phyloP scores from a whole-genome alignment of 1,140 invertebrate genomes.

The Batillaria attramentaria region DNA sequence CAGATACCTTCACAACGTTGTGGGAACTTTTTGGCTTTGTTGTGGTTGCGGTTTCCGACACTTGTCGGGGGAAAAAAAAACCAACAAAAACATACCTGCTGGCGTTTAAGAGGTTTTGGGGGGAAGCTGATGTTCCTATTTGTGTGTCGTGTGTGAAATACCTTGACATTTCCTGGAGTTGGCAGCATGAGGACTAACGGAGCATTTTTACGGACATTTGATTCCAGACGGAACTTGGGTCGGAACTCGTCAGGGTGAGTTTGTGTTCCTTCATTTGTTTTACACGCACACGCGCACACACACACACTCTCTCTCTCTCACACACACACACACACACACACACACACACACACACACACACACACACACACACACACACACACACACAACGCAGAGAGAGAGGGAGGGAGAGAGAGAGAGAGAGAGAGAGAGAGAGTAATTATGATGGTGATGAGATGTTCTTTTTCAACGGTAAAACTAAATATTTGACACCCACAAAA shows the following conservation, averaged over 20 bases:
- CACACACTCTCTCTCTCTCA: slow-evolving; percentile 22
- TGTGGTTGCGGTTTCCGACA: too few relatives aligned
- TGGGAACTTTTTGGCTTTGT: too few relatives aligned
- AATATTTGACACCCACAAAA: too few relatives aligned
- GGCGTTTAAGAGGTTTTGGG: too few relatives aligned
- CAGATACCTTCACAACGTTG: too few relatives aligned
- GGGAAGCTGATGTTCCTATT: not conserved
- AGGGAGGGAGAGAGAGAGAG: not conserved
- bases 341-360: not conserved
- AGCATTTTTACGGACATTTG: slow-evolving; percentile 46
- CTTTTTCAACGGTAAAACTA: too few relatives aligned
- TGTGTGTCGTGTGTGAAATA: too few relatives aligned
- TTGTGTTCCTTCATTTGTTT: not conserved
- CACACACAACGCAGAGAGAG: too few relatives aligned
- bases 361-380: not conserved
- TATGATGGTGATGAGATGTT: too few relatives aligned
- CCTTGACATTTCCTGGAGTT: not conserved
- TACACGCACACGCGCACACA: not conserved
- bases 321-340: not conserved
- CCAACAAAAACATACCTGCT: too few relatives aligned
- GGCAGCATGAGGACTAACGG: slow-evolving; percentile 47
- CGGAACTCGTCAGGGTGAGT: not conserved
- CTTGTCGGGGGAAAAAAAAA: too few relatives aligned
- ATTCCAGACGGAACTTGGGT: slow-evolving; percentile 44
- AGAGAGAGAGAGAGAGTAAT: not conserved